Evolutionary conservation across 2,888 invertebrate genomes (phyloP).

Genomic region (Tricholauxania praeusta): DNA sequence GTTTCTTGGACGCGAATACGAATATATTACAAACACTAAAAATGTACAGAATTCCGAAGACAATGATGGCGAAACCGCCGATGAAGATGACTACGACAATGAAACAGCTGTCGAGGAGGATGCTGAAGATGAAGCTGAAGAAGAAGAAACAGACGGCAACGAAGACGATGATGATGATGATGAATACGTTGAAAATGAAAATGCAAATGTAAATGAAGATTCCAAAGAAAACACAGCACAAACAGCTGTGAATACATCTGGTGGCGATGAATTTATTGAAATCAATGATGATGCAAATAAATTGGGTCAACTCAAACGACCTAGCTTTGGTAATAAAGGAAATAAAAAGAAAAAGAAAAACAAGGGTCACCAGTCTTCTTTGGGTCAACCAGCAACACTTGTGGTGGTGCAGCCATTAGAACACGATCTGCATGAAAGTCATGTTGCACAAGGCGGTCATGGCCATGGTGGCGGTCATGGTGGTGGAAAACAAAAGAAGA

Average conservation of each 20-base stretch:
- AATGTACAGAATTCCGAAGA: slow-evolving; percentile 34
- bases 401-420: slow-evolving; percentile 58
- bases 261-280: slow-evolving; percentile 60
- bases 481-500: slow-evolving; percentile 54
- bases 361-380: slow-evolving; percentile 48
- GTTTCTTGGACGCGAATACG: slow-evolving; percentile 64
- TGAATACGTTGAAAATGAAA: slow-evolving; percentile 27
- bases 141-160: slow-evolving; percentile 41
- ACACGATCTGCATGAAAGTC: slow-evolving; percentile 43
- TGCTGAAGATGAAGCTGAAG: slow-evolving; percentile 42
- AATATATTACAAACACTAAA: slow-evolving; percentile 49
- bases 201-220: slow-evolving; percentile 8
- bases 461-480: slow-evolving; percentile 50
- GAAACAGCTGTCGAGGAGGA: slow-evolving; percentile 42
- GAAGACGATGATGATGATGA: slow-evolving; percentile 36
- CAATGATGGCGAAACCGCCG: slow-evolving; percentile 36
- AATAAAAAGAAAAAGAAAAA: slow-evolving; percentile 53
- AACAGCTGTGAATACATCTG: slow-evolving; percentile 44
- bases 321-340: slow-evolving; percentile 54
- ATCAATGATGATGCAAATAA: slow-evolving; percentile 51
- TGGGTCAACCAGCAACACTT: slow-evolving; percentile 57
- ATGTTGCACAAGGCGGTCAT: slow-evolving; percentile 43
- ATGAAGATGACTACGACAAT: slow-evolving; percentile 30
- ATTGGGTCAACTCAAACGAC: slow-evolving; percentile 49
- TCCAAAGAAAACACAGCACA: slow-evolving; percentile 29